Base-by-base conservation (phyloP, 2,888 invertebrate species). In the Acronicta psi region DNA sequence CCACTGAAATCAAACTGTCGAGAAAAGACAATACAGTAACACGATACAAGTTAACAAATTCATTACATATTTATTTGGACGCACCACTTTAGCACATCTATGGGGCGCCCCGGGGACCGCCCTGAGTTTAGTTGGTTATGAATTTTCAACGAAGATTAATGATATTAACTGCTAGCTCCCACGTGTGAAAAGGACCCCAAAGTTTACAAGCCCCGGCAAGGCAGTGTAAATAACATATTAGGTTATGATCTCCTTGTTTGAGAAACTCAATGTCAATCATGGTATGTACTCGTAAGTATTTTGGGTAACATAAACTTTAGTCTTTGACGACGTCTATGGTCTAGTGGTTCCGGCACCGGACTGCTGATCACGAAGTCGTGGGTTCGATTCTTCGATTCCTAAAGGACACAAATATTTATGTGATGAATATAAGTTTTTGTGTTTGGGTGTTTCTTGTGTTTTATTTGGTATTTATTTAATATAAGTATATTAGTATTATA, bases 131-230 rank as follows among this genome's bases (percentile, higher is more conserved):
- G 80, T 79, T 80, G 64, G 78, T 82, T 81, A 82, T 82, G 81
- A 82, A 82, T 82, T 81, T 82, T 73, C 72, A 80, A 82, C 75
- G 60, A 82, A 80, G 78, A 82, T 82, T 81, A 81, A 82, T 77
- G 73, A 78, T 77, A 80, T 80, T 77, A 81, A 73, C 74, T 66
- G 69, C 63, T 40, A 38, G 57, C 55, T 57, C 70, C 56, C 73
- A 58, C 59, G 73, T 59, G 62, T 42, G 73, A 74, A 72, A 59
- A 56, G 60, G 66, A 58, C 67, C 62, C 61, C 42, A 61, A 72
- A 75, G 61, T 67, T 75, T 47, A 29, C 10, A 47, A 20, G 11
- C 38, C 49, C 14, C 2, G 36, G 41, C 49, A 18, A 43, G 29
- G 44, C 38, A 43, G 42, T 40, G 37, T 58, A 58, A 45, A 73